Evolutionary conservation across 2,113 vertebrate genomes (phyloP).

Genomic region (Cranoglanis bouderius): DNA sequence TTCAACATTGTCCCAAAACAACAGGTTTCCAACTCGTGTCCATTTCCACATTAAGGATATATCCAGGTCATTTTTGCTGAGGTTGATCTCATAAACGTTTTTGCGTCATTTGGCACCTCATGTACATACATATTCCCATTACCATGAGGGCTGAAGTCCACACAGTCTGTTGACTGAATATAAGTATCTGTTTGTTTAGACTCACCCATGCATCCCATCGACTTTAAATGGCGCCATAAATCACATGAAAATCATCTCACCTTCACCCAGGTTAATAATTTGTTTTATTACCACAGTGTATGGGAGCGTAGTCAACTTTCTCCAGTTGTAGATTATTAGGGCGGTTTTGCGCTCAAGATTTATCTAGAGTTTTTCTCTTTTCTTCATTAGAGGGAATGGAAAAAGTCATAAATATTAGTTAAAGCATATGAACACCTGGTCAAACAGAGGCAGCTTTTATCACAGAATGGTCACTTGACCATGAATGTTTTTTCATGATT

Average conservation of each 20-base stretch:
- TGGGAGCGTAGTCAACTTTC: neutral
- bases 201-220: neutral
- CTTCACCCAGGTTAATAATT: neutral
- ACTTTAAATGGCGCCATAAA: neutral
- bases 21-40: neutral
- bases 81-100: neutral
- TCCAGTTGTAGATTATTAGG: neutral
- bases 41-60: neutral
- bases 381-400: neutral
- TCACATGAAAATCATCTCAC: neutral
- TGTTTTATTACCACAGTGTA: neutral
- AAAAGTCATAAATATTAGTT: neutral
- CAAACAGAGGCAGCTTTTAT: neutral
- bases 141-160: constrained; percentile 13
- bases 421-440: neutral
- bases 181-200: constrained; percentile 25
- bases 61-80: neutral
- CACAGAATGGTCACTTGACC: neutral
- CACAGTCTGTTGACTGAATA: neutral
- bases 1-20: neutral
- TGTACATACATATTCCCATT: neutral
- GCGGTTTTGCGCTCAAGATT: neutral
- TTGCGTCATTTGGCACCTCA: neutral
- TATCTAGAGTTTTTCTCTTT: neutral
- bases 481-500: neutral